Percentiles rank a stretch among this genome's conserved stretches.
Conservation (phyloP, 2,888 invertebrate genomes). For the Timema podura region DNA sequence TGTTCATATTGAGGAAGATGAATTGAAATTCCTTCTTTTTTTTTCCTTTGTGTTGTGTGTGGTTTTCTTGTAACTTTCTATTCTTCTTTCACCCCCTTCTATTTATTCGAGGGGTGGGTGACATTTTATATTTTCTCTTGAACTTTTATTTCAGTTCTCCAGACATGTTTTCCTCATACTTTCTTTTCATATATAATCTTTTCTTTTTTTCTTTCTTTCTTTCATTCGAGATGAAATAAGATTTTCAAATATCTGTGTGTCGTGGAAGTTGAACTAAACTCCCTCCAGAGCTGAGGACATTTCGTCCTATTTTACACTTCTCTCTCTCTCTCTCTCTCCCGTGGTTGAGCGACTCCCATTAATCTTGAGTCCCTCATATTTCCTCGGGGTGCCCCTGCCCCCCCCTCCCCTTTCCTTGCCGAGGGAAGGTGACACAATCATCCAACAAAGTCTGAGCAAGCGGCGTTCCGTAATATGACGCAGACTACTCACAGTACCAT, state of each 20-base stretch:
- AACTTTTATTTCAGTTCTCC: neutral
- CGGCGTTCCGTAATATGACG: no score
- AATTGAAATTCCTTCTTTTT: slow-evolving; percentile 26
- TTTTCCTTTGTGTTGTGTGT: slow-evolving; percentile 14
- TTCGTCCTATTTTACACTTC: neutral
- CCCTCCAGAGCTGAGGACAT: no score
- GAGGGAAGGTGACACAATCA: no score
- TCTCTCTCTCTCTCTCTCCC: neutral
- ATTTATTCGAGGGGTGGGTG: slow-evolving; percentile 12
- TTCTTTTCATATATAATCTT: no score
- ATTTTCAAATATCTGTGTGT: neutral
- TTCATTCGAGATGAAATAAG: slow-evolving; percentile 4
- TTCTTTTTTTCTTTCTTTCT: neutral
- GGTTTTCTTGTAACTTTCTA: slow-evolving; percentile 17
- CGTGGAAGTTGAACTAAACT: no score
- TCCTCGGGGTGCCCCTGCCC: neutral
- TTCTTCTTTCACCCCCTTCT: slow-evolving; percentile 7
- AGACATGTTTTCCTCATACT: neutral
- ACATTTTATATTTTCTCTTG: slow-evolving; percentile 13
- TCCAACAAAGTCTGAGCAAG: no score
- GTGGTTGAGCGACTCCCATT: slow-evolving; percentile 18
- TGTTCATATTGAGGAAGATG: slow-evolving; percentile 22
- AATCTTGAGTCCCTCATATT: slow-evolving; percentile 19
- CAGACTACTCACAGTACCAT: no score
- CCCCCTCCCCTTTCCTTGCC: neutral